These are phyloP conservation scores for Delphinapterus leucas DNA, from an alignment of 2,113 vertebrate genomes.

Conservation along the genomic window DNA sequence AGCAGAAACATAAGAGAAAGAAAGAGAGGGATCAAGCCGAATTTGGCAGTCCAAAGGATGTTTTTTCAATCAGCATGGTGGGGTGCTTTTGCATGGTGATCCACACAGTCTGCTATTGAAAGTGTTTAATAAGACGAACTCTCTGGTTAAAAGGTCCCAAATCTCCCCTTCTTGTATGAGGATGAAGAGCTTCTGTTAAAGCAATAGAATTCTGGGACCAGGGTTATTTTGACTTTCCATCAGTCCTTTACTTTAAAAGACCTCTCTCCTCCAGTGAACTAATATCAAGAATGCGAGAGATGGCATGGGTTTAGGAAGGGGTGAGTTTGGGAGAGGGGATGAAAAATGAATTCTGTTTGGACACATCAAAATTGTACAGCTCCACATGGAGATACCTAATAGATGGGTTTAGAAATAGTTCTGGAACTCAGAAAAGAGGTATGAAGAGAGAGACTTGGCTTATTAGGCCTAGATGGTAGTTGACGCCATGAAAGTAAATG, in stretches of 20 bases:
- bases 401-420: not conserved
- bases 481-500: not conserved
- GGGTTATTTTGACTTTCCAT: slow-evolving; percentile 16
- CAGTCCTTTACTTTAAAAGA: not conserved
- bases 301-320: not conserved
- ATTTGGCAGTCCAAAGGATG: not conserved
- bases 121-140: not conserved
- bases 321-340: not conserved
- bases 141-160: not conserved
- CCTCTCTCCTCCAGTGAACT: not conserved
- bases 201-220: not conserved
- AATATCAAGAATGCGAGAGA: not conserved
- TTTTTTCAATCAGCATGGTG: not conserved
- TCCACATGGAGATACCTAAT: not conserved
- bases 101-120: not conserved
- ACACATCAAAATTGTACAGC: not conserved
- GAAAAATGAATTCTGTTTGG: slow-evolving; percentile 1
- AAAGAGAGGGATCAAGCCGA: not conserved
- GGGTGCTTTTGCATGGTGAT: not conserved
- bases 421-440: not conserved
- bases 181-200: not conserved
- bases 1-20: not conserved
- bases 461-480: not conserved
- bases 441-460: not conserved
- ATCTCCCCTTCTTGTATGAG: not conserved